These are phyloP conservation scores for Drosophila sp. DNA, from an alignment of 1,140 invertebrate genomes.

Conservation along the genomic window DNA sequence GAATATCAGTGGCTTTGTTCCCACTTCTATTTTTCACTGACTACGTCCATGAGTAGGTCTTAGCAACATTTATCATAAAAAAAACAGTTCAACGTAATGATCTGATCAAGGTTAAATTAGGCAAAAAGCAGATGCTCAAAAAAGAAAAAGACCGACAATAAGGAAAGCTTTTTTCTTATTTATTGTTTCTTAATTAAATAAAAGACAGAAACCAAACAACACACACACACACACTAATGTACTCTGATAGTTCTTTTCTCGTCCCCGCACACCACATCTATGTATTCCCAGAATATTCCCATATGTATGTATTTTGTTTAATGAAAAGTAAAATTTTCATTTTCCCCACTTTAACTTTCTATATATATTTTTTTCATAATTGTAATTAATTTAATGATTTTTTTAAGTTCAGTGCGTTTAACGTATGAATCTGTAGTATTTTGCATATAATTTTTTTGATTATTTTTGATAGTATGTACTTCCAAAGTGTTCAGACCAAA, in stretches of 20 bases:
- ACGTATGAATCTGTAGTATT: constrained; percentile 39
- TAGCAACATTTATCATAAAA: constrained; percentile 55
- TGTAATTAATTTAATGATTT: constrained; percentile 47
- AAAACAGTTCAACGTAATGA: constrained; percentile 61
- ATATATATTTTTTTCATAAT: constrained; percentile 24
- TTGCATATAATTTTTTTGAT: constrained; percentile 23
- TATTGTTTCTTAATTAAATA: constrained; percentile 44
- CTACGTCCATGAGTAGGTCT: neutral
- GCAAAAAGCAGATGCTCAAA: constrained; percentile 42
- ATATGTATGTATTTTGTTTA: constrained; percentile 53
- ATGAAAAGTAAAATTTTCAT: constrained; percentile 66
- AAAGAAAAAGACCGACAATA: constrained; percentile 34
- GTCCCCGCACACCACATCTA: constrained; percentile 10
- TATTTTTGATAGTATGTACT: constrained; percentile 68
- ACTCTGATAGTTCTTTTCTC: constrained; percentile 34
- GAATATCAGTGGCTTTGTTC: neutral
- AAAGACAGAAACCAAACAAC: constrained; percentile 9
- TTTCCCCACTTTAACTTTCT: constrained; percentile 44
- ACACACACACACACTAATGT: constrained; percentile 18
- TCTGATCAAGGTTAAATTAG: constrained; percentile 71
- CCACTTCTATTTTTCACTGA: neutral
- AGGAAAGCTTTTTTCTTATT: constrained; percentile 39
- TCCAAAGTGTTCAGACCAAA: constrained; percentile 80
- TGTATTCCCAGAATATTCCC: constrained; percentile 3
- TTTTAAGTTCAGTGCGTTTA: constrained; percentile 40